Conservation (phyloP, 2,797 vertebrate species). For the Apodemus agrarius region DNA sequence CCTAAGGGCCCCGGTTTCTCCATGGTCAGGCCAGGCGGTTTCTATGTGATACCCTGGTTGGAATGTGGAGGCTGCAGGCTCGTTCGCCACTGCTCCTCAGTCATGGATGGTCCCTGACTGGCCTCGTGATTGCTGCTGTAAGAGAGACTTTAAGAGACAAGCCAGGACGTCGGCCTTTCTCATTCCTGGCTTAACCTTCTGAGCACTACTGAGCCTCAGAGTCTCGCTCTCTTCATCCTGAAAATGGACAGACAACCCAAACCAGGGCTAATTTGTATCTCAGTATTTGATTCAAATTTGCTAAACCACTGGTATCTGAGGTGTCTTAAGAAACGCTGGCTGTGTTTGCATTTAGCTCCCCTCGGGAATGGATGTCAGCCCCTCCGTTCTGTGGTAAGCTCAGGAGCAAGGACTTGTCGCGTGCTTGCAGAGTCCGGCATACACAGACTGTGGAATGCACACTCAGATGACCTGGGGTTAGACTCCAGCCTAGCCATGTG, state of each 20-base stretch:
- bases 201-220: not conserved
- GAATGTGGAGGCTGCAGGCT: not conserved
- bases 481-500: not conserved
- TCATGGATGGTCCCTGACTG: not conserved
- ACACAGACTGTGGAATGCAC: not conserved
- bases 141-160: not conserved
- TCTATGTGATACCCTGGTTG: rapidly evolving
- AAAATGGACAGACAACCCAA: not conserved
- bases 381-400: not conserved
- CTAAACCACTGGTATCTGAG: not conserved
- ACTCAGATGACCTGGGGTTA: not conserved
- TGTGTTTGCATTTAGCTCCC: not conserved
- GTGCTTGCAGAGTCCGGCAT: not conserved
- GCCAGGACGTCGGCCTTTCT: not conserved
- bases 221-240: not conserved
- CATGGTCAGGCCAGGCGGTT: rapidly evolving
- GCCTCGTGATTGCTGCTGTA: not conserved
- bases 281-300: not conserved
- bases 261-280: not conserved
- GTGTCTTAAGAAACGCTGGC: not conserved
- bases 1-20: not conserved
- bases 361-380: not conserved
- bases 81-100: not conserved
- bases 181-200: not conserved
- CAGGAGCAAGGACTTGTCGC: not conserved